Evolutionary conservation across 2,797 vertebrate genomes (phyloP).

Genomic region (Hafferia zeledoni): DNA sequence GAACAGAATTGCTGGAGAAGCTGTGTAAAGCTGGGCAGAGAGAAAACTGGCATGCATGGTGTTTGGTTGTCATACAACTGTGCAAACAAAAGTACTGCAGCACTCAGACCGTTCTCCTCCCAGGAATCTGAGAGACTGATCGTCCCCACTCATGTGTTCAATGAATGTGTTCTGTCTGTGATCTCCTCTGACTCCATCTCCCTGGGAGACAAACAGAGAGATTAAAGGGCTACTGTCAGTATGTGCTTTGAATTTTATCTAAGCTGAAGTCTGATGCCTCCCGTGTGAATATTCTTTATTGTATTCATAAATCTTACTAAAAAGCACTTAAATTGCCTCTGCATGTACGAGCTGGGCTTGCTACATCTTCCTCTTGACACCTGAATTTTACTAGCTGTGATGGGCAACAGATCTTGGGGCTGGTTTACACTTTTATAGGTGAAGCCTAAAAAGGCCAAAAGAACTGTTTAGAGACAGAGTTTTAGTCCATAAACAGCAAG

Average conservation of each 20-base stretch:
- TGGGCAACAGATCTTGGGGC: not conserved
- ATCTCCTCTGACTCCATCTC: accelerated
- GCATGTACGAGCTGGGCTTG: not conserved
- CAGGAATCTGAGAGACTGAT: not conserved
- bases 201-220: not conserved
- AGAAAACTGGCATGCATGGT: accelerated
- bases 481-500: no score
- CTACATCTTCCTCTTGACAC: not conserved
- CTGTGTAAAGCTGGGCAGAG: no score
- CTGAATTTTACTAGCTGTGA: not conserved
- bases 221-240: not conserved
- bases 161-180: not conserved
- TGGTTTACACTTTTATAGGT: not conserved
- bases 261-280: not conserved
- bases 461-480: no score
- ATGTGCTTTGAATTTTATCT: not conserved
- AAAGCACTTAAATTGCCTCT: not conserved
- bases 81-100: not conserved
- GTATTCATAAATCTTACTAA: not conserved
- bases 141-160: not conserved
- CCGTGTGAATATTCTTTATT: not conserved
- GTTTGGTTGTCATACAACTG: accelerated
- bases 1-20: not conserved
- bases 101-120: not conserved
- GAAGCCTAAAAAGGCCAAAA: no score